Evolutionary conservation across 2,797 vertebrate species (phyloP), one percentile per base, ranked within the genome.

Genomic region (Intellagama lesueurii): DNA sequence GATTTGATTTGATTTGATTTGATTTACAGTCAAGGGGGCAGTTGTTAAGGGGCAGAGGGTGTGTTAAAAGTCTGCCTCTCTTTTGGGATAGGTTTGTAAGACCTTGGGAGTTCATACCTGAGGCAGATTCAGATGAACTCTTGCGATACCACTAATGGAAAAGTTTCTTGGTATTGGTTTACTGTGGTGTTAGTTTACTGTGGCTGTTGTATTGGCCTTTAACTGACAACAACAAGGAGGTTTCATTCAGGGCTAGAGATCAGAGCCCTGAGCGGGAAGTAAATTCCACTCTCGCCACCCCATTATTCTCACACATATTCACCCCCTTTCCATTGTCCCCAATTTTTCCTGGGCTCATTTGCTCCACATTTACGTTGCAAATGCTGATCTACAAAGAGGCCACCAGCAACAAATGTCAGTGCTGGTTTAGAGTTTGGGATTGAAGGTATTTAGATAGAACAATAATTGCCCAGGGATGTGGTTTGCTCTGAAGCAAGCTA

Each of bases 391-490:
- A 89, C 91, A 90, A 56, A 90, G 64, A 85, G 95, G 95, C 95
- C 97, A 97, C 96, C 96, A 96, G 89, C 94, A 96, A 91, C 89
- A 93, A 90, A 95, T 40, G 83, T 94, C 90, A 91, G 89, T 93
- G 94, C 92, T 92, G 91, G 94, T 92, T 96, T 93, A 92, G 88
- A 93, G 88, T 88, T 95, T 91, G 90, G 81, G 92, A 94, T 94
- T 94, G 92, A 96, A 95, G 93, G 94, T 94, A 96, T 96, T 96
- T 95, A 96, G 95, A 96, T 97, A 96, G 94, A 96, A 95, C 95
- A 97, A 96, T 96, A 96, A 97, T 96, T 95, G 73, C 78, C 87
- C 86, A 80, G 96, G 94, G 95, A 96, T 97, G 97, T 96, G 97
- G 96, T 96, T 96, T 96, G 81, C 89, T 95, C 90, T 90, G 94